Conservation (phyloP, 2,797 vertebrate species). For the Margarornis squamiger region DNA sequence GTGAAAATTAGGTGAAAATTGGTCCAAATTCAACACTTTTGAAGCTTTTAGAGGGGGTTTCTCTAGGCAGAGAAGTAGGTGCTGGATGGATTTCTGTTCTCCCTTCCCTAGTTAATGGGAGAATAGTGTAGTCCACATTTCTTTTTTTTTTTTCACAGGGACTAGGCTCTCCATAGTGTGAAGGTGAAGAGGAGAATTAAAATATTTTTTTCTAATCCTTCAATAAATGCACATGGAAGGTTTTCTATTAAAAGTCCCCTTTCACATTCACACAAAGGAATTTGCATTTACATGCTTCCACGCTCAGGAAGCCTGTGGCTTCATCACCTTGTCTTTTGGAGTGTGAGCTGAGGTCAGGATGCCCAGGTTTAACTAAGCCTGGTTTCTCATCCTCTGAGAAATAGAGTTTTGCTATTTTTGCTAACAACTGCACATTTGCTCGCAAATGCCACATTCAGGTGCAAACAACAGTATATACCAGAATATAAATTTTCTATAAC, state of each 20-base stretch:
- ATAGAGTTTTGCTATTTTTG: neutral
- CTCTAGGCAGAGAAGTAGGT: neutral
- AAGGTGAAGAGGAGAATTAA: neutral
- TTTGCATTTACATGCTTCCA: slow-evolving; percentile 12
- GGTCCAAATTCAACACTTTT: neutral
- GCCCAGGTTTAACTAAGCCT: neutral
- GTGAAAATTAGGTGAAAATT: neutral
- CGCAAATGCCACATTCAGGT: neutral
- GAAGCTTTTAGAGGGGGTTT: neutral
- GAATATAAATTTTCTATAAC: neutral
- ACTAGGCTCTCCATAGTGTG: neutral
- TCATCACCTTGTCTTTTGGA: neutral
- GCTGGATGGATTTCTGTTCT: neutral
- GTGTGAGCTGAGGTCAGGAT: neutral
- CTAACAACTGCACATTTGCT: neutral
- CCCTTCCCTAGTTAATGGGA: neutral
- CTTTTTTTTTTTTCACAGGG: neutral
- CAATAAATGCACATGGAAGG: neutral
- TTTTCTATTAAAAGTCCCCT: neutral
- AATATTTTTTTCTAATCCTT: neutral
- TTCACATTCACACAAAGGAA: neutral
- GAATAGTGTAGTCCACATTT: neutral
- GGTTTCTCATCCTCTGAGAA: neutral
- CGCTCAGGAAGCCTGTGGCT: fast-evolving
- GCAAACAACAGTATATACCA: neutral